Base-by-base conservation (phyloP, 2,888 invertebrate genomes). In the Nineta flava region DNA sequence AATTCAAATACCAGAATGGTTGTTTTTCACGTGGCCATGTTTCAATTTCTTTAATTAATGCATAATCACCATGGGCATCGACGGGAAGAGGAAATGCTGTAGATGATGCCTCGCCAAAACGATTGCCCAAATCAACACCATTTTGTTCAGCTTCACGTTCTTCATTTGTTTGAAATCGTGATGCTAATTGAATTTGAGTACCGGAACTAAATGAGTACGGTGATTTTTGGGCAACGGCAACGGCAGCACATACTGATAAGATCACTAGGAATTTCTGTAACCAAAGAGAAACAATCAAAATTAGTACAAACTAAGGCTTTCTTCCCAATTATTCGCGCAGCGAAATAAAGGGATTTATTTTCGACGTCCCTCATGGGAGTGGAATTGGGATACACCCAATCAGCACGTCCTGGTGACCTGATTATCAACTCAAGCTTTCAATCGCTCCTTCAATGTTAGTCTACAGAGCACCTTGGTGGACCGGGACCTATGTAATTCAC, bases 1-100 rank as follows among this genome's bases (percentile, higher is more conserved):
- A 77, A 61, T 85, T 85, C 48, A 83, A 60, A 52, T 76, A 73
- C 84, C 84, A 84, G 64, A 81, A 85, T 0, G 85, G 85, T 53
- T 77, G 76, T 43, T 79, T 68, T 54, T 83, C 81, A 48, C 72
- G 61, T 0, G 84, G 83, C 62, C 80, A 72, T 35, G 72, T 70
- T 59, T 74, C 77, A 26, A 84, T 66, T n/a, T 77, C 66, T 41
- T 82, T 72, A 0, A 83, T 67, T 3, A 80, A 63, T 2, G 74
- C 71, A 43, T 62, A 62, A 57, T 85, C 81, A 1, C 81, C 82
- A 34, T 72, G 69, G 0, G 83, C 83, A 64, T 83, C 81, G 2
- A 79, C 60, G 1, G 83, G 83, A 26, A 81, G 60, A 19, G 65
- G 65, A 17, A 62, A 61, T 1, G 72, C 69, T 0, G 70, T 66